Conservation (phyloP, 2,888 invertebrate genomes). For the Drosophila affinis region DNA sequence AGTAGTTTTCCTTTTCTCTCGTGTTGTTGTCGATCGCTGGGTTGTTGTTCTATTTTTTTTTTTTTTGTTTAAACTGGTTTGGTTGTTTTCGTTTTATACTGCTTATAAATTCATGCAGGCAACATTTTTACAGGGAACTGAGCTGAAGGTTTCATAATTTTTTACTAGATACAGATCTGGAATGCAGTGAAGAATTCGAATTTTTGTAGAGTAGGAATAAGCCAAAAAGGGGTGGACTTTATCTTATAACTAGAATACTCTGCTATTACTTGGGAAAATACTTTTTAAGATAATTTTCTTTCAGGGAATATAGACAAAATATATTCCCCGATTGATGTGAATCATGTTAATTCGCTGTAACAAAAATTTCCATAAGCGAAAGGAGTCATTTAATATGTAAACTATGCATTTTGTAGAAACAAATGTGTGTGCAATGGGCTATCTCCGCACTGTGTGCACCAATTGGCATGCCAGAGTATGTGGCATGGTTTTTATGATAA, state of each 20-base stretch:
- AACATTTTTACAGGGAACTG: neutral
- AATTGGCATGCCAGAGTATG: too few relatives aligned
- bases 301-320: neutral
- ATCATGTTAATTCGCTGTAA: too few relatives aligned
- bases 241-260: too few relatives aligned
- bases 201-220: neutral
- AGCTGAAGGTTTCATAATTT: neutral
- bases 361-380: too few relatives aligned
- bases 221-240: neutral
- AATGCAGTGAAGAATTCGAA: constrained; percentile 6
- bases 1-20: constrained; percentile 9
- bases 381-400: too few relatives aligned
- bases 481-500: too few relatives aligned
- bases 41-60: neutral
- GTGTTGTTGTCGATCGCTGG: neutral
- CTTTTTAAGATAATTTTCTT: neutral
- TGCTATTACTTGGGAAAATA: neutral
- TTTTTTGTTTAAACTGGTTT: constrained; percentile 16
- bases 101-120: constrained; percentile 34
- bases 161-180: constrained; percentile 9
- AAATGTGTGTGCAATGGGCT: too few relatives aligned
- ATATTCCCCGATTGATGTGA: too few relatives aligned
- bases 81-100: constrained; percentile 28
- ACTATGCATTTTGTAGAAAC: too few relatives aligned
- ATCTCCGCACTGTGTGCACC: too few relatives aligned